Base-by-base conservation (phyloP, 2,888 invertebrate genomes). In the Horisme vitalbata region DNA sequence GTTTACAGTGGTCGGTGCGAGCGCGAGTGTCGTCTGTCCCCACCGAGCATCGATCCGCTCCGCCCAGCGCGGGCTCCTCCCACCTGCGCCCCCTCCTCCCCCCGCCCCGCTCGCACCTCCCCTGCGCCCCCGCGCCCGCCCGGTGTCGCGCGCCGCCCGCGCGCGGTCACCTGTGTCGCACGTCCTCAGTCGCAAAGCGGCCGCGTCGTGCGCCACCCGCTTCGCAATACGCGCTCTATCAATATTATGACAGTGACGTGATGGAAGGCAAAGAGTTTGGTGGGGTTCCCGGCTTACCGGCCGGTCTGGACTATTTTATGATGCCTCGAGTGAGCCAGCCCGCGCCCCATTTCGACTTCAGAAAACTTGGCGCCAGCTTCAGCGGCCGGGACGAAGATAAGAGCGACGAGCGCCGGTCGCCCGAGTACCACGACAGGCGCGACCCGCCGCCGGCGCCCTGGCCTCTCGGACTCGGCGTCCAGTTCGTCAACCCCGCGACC, bases 311-410 rank as follows among this genome's bases (percentile, higher is more conserved):
- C 81, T 90, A 90, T 68, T 90, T 90, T 64, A 86, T 90, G 85
- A 84, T 90, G 88, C 90, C 80, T 70, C 91, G 93, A 12, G 94
- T 95, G 37, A 90, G 94, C 54, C 95, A 95, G 71, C 95, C 93
- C 65, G 94, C 96, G 93, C 96, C 96, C 64, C 96, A 96, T 34
- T 96, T 96, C 78, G 96, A 97, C 84, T 96, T 95, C 73, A 92
- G 96, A 44, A 95, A 95, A 73, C 87, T 95, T 41, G 93, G 94
- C 48, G 92, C 93, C 57, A 91, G 92, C 52, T 91, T 93, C 67
- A 92, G 92, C 58, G 84, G 91, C 24, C 91, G 91, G 11, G 83
- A 89, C 64, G 86, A 89, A 31, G 82, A 83, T 58, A 78, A 80
- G 65, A 72, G 68, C 57, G 85, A 85, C 27, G 85, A 84, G 52